A percentile compares a stretch with the other conserved stretches of the same genome.
Evolutionary conservation across 1,140 invertebrate species (phyloP).

Genomic region (Magallana gigas): DNA sequence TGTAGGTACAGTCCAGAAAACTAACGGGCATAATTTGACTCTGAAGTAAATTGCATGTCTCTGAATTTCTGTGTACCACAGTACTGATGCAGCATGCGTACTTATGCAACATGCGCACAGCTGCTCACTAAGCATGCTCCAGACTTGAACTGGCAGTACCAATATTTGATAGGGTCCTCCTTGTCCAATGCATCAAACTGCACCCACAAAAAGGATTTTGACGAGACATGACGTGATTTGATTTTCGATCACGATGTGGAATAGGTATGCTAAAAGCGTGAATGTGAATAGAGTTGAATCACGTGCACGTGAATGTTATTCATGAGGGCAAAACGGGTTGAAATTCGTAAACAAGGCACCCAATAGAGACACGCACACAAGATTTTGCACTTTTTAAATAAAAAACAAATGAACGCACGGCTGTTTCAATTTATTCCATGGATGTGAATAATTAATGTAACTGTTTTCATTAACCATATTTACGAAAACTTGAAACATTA

Average conservation of each 20-base stretch:
- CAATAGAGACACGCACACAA: too few relatives aligned
- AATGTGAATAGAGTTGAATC: background rate
- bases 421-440: too few relatives aligned
- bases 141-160: background rate
- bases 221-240: background rate
- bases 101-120: background rate
- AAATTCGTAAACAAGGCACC: background rate
- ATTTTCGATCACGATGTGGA: background rate
- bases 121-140: background rate
- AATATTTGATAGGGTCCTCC: background rate
- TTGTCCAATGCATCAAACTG: background rate
- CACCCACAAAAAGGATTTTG: background rate
- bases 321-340: background rate
- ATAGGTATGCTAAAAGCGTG: background rate
- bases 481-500: too few relatives aligned
- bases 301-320: constrained; percentile 10
- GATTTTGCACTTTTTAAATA: too few relatives aligned
- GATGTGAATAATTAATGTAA: too few relatives aligned
- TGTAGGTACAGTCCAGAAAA: background rate
- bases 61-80: background rate
- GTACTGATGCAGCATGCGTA: background rate
- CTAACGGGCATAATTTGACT: background rate
- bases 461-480: too few relatives aligned
- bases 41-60: background rate
- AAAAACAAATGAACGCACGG: too few relatives aligned